These are phyloP conservation scores for Akabosia matsudoensis DNA, from an alignment of 1,140 invertebrate genomes.

Conservation along the genomic window DNA sequence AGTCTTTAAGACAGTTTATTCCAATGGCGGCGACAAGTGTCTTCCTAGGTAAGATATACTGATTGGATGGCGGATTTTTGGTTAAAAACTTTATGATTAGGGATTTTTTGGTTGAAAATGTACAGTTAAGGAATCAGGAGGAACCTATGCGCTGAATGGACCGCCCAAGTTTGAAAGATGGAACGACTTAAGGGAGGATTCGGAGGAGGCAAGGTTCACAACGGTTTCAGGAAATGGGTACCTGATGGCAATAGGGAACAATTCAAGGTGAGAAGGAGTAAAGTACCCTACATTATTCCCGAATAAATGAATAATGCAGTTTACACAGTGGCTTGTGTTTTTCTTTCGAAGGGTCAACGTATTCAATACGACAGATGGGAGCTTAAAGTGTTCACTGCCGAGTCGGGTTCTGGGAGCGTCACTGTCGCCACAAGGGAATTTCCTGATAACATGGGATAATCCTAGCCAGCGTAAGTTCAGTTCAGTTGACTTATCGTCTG, in stretches of 20 bases:
- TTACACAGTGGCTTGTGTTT: too few relatives aligned
- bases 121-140: constrained; percentile 40
- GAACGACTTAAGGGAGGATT: constrained; percentile 34
- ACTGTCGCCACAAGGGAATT: constrained; percentile 26
- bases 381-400: constrained; percentile 15
- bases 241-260: constrained; percentile 38
- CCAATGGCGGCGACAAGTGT: constrained; percentile 27
- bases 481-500: neutral
- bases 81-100: too few relatives aligned
- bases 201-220: constrained; percentile 39
- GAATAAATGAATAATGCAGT: too few relatives aligned
- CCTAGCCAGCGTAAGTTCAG: constrained; percentile 40
- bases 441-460: constrained; percentile 44
- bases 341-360: constrained; percentile 33
- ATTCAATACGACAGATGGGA: constrained; percentile 34
- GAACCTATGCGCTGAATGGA: constrained; percentile 39
- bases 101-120: too few relatives aligned
- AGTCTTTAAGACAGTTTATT: too few relatives aligned
- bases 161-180: constrained; percentile 31
- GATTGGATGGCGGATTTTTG: neutral
- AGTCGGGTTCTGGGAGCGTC: constrained; percentile 35
- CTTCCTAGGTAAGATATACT: constrained; percentile 26
- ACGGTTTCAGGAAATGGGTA: constrained; percentile 28
- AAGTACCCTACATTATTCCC: too few relatives aligned
- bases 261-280: constrained; percentile 23